These are phyloP conservation scores for Ganaspis brasiliensis DNA, from an alignment of 2,888 invertebrate species.

Conservation along the genomic window DNA sequence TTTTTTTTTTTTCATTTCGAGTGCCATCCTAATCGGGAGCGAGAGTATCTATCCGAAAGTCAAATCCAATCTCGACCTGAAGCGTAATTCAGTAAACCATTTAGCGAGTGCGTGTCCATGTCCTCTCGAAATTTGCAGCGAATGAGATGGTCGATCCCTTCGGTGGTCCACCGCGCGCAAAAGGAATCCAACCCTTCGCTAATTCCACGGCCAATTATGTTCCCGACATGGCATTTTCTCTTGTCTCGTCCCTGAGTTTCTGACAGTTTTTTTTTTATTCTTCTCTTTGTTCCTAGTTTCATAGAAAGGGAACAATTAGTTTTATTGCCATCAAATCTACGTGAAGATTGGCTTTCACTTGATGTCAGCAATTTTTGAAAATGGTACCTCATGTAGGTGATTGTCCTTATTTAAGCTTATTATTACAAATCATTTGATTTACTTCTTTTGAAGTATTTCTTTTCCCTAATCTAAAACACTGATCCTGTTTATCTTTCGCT, in stretches of 20 bases:
- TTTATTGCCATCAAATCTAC: too few species aligned
- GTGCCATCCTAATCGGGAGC: conserved; percentile 48
- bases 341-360: too few species aligned
- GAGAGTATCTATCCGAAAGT: conserved; percentile 63
- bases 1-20: conserved; percentile 30
- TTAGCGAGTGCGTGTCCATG: conserved; percentile 70
- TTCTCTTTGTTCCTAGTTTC: conserved; percentile 10
- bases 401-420: too few species aligned
- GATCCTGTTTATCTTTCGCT: neutral
- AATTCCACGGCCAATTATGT: conserved; percentile 75
- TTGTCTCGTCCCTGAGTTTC: conserved; percentile 32
- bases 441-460: neutral
- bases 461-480: neutral
- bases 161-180: conserved; percentile 69
- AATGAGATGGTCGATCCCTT: conserved; percentile 47
- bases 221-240: conserved; percentile 58
- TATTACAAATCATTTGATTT: too few species aligned
- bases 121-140: conserved; percentile 69
- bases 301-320: neutral
- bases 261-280: conserved; percentile 45
- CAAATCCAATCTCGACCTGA: conserved; percentile 72
- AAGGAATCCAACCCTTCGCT: conserved; percentile 68
- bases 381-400: too few species aligned
- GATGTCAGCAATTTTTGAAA: too few species aligned
- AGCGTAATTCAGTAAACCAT: conserved; percentile 72